These are phyloP conservation scores for Idaea biselata DNA, from an alignment of 2,888 invertebrate species.

Conservation along the genomic window DNA sequence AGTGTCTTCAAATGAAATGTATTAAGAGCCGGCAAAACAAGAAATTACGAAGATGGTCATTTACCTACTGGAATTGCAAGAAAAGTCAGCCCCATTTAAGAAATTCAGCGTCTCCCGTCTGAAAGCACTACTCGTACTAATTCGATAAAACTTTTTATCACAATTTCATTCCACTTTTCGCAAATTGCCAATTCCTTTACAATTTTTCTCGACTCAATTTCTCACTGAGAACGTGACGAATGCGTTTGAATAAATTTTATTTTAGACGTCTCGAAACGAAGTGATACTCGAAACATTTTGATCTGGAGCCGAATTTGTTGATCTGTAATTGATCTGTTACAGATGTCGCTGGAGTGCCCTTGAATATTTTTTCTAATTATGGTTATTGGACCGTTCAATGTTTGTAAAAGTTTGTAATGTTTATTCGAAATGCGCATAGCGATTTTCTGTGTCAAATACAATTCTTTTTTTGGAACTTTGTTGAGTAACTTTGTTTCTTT, in stretches of 20 bases:
- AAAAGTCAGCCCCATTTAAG: background rate
- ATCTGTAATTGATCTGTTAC: slow-evolving; percentile 37
- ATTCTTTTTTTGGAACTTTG: no score
- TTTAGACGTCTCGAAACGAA: slow-evolving; percentile 28
- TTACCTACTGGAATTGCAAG: background rate
- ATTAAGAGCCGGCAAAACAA: background rate
- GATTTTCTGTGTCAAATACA: no score
- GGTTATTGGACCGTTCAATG: slow-evolving; percentile 8
- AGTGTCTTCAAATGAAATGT: background rate
- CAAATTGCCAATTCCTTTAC: slow-evolving; percentile 37
- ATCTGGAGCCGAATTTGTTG: slow-evolving; percentile 33
- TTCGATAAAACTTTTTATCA: slow-evolving; percentile 17
- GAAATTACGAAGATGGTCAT: background rate
- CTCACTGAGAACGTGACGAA: slow-evolving; percentile 42
- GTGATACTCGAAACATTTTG: slow-evolving; percentile 32
- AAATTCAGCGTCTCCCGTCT: slow-evolving; percentile 2
- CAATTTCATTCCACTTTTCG: slow-evolving; percentile 21
- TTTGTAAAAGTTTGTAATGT: background rate
- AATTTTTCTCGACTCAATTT: slow-evolving; percentile 39
- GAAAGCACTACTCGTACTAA: slow-evolving; percentile 22
- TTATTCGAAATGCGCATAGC: background rate
- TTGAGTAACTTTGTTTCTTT: no score
- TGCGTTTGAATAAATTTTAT: slow-evolving; percentile 41
- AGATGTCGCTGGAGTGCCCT: slow-evolving; percentile 34
- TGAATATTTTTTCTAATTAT: slow-evolving; percentile 24